A percentile compares a stretch with the other conserved stretches of the same genome.
Evolutionary conservation across 2,888 invertebrate species (phyloP).

Genomic region (Calephelis perditalis): DNA sequence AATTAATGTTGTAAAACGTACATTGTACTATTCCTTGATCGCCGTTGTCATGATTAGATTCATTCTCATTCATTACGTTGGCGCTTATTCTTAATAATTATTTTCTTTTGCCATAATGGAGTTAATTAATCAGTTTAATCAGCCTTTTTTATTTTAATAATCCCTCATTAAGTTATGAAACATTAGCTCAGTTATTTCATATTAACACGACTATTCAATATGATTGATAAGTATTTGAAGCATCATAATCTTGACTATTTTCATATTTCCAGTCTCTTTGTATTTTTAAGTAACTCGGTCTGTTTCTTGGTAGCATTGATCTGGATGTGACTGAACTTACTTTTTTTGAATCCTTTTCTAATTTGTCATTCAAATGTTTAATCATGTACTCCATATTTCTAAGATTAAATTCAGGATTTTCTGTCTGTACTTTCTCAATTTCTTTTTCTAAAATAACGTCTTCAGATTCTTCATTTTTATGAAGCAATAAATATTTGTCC

Average conservation of each 20-base stretch:
- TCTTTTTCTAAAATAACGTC: slow-evolving; percentile 37
- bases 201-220: slow-evolving; percentile 9
- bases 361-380: slow-evolving; percentile 17
- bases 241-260: slow-evolving; percentile 42
- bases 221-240: slow-evolving; percentile 36
- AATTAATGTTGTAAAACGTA: too few relatives aligned
- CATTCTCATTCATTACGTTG: too few relatives aligned
- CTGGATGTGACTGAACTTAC: slow-evolving; percentile 23
- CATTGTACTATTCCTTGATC: too few relatives aligned
- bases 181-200: not conserved
- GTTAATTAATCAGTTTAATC: too few relatives aligned
- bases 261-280: slow-evolving; percentile 45
- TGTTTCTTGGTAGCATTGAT: slow-evolving; percentile 43
- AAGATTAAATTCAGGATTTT: slow-evolving; percentile 24
- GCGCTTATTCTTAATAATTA: too few relatives aligned
- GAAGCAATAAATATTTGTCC: slow-evolving; percentile 10
- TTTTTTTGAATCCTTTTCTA: not conserved
- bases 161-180: too few relatives aligned
- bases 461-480: slow-evolving; percentile 23
- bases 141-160: too few relatives aligned
- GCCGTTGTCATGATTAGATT: too few relatives aligned
- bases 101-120: too few relatives aligned
- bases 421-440: slow-evolving; percentile 24
- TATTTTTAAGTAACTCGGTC: slow-evolving; percentile 49
- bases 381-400: slow-evolving; percentile 23